Conservation (phyloP, 2,797 vertebrate species). For the Staurois parvus region DNA sequence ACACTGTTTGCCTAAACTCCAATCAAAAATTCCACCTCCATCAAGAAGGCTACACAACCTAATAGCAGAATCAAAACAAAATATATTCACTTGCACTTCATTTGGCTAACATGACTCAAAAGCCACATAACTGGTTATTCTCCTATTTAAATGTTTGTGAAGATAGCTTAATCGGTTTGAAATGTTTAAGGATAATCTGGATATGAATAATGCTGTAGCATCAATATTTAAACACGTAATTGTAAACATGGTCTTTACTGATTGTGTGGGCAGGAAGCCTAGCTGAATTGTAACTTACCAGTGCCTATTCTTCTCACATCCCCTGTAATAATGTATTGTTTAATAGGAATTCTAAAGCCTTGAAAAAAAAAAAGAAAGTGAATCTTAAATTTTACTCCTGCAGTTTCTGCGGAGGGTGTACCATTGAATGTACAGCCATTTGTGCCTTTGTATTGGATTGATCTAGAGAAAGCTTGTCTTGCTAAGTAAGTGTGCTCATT, state of each 20-base stretch:
- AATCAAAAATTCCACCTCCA: too few species aligned
- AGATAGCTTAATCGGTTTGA: background rate
- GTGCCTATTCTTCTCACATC: conserved; percentile 28
- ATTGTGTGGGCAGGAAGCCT: conserved; percentile 28
- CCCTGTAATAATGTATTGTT: conserved; percentile 47
- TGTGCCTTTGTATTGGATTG: conserved; percentile 31
- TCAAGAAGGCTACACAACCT: too few species aligned
- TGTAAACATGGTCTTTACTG: conserved; percentile 35
- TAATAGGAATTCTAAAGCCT: conserved; percentile 35
- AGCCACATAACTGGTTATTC: background rate
- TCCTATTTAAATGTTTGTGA: background rate
- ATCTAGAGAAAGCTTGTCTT: conserved; percentile 24
- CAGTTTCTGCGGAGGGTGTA: conserved; percentile 30
- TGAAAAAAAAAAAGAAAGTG: conserved; percentile 34
- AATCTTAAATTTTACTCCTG: conserved; percentile 34
- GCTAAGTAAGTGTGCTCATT: conserved; percentile 13
- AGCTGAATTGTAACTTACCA: conserved; percentile 32
- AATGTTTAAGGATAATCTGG: conserved; percentile 14
- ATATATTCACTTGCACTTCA: background rate
- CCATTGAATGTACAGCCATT: conserved; percentile 38
- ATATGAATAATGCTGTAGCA: conserved; percentile 12
- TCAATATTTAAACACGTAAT: conserved; percentile 25
- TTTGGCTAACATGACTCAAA: background rate
- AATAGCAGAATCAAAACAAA: too few species aligned
- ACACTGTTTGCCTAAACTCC: too few species aligned